Percentiles rank a stretch among this genome's conserved stretches.
Conservation (phyloP, 1,140 invertebrate species). For the Lordiphosa stackelbergi region DNA sequence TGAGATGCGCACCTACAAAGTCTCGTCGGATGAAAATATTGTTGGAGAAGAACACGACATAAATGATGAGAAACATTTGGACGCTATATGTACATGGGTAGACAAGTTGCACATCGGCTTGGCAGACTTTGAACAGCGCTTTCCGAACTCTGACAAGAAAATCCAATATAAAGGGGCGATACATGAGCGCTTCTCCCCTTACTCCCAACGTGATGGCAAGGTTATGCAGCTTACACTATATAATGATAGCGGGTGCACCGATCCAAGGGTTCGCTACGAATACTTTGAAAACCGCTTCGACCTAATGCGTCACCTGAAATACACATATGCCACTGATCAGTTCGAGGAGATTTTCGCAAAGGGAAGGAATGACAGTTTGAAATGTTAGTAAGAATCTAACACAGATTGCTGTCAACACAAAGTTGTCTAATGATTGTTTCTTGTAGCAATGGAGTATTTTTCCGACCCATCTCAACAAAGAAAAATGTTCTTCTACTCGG, state of each 20-base stretch:
- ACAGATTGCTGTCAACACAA: neutral
- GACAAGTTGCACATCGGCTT: slow-evolving; percentile 82
- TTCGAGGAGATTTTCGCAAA: slow-evolving; percentile 83
- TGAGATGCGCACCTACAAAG: slow-evolving; percentile 71
- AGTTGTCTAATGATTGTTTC: neutral
- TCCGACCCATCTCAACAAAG: slow-evolving; percentile 24
- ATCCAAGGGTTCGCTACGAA: slow-evolving; percentile 81
- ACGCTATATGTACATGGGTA: slow-evolving; percentile 88
- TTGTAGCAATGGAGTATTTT: slow-evolving; percentile 54
- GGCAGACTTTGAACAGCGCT: slow-evolving; percentile 85
- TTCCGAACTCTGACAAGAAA: slow-evolving; percentile 84
- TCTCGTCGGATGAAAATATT: slow-evolving; percentile 76
- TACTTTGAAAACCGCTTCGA: slow-evolving; percentile 85
- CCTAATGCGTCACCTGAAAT: slow-evolving; percentile 80
- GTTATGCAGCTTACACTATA: slow-evolving; percentile 84
- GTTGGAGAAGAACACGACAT: slow-evolving; percentile 59
- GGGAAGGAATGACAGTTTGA: slow-evolving; percentile 84
- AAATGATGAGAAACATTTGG: slow-evolving; percentile 84
- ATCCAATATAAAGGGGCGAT: slow-evolving; percentile 86
- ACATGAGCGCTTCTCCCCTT: slow-evolving; percentile 87
- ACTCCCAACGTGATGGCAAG: slow-evolving; percentile 83
- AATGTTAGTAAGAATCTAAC: slow-evolving; percentile 77
- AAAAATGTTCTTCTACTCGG: slow-evolving; percentile 82
- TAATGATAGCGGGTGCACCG: slow-evolving; percentile 83
- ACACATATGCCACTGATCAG: slow-evolving; percentile 79